phyloP scores from a whole-genome alignment of 2,113 vertebrate genomes.

The Heptranchias perlo region DNA sequence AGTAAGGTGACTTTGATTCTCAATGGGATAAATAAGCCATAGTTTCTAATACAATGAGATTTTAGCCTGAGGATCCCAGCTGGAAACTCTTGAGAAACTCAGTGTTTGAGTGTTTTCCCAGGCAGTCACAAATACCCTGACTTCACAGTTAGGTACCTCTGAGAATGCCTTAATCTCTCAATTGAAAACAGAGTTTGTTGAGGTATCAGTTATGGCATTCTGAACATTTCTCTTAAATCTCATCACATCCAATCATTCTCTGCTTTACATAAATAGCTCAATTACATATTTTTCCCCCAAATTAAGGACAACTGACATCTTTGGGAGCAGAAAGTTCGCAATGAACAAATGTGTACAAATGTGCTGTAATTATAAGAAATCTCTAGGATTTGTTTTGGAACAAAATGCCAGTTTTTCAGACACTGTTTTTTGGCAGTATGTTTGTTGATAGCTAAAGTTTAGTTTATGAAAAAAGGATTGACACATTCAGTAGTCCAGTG shows the following conservation, averaged over 20 bases:
- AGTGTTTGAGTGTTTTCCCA: not conserved
- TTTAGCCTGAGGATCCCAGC: not conserved
- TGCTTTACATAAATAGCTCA: not conserved
- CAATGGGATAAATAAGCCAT: not conserved
- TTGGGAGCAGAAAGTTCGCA: not conserved
- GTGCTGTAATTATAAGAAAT: not conserved
- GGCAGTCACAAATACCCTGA: conserved; percentile 10
- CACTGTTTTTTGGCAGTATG: not conserved
- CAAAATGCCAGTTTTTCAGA: not conserved
- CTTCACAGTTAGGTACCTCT: not conserved
- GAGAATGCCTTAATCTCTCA: not conserved
- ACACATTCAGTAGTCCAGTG: not conserved
- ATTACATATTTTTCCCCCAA: not conserved
- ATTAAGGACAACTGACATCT: not conserved
- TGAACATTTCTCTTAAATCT: conserved; percentile 4
- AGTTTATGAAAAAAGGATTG: not conserved
- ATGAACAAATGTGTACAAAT: not conserved
- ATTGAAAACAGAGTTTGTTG: not conserved
- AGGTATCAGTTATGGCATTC: not conserved
- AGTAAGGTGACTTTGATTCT: not conserved
- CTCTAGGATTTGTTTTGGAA: not conserved
- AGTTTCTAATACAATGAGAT: not conserved
- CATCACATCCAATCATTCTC: not conserved
- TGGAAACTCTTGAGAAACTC: conserved; percentile 29
- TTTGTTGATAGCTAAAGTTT: too few species aligned